These are phyloP conservation scores for Serrognathus titanus DNA, from an alignment of 2,888 invertebrate genomes.

Conservation along the genomic window DNA sequence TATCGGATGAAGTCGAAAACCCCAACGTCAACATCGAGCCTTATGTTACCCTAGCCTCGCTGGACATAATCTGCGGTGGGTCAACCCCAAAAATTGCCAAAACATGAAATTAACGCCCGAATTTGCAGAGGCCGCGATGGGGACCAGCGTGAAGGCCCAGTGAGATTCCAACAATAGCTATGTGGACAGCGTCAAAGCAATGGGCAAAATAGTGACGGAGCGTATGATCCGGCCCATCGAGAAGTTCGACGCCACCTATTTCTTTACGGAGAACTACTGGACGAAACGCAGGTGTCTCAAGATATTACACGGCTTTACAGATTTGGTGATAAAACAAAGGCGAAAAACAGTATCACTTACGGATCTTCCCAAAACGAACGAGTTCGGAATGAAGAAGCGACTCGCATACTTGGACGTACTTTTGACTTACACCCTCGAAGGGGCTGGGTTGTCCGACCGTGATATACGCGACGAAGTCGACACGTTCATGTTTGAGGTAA, in stretches of 20 bases:
- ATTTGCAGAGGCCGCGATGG: slow-evolving; percentile 78
- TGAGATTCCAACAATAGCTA: slow-evolving; percentile 64
- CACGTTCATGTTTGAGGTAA: slow-evolving; percentile 71
- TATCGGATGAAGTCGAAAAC: slow-evolving; percentile 26
- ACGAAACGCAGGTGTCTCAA: slow-evolving; percentile 51
- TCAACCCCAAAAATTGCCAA: background rate
- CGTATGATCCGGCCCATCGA: slow-evolving; percentile 47
- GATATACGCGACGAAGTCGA: slow-evolving; percentile 68
- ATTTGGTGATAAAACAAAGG: slow-evolving; percentile 54
- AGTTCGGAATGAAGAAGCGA: slow-evolving; percentile 58
- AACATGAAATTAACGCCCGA: too few species aligned
- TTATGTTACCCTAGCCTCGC: slow-evolving; percentile 31
- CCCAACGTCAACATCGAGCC: slow-evolving; percentile 35
- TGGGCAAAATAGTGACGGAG: slow-evolving; percentile 32
- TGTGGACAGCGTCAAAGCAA: slow-evolving; percentile 64
- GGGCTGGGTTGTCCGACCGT: slow-evolving; percentile 55
- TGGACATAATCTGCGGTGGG: slow-evolving; percentile 40
- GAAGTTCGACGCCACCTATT: slow-evolving; percentile 51
- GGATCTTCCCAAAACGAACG: slow-evolving; percentile 45
- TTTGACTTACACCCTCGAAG: slow-evolving; percentile 54
- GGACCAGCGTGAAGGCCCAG: slow-evolving; percentile 69
- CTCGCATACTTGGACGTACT: slow-evolving; percentile 67
- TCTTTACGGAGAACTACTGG: slow-evolving; percentile 56
- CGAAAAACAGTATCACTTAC: slow-evolving; percentile 33
- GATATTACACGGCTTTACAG: slow-evolving; percentile 53